A percentile compares a stretch with the other conserved stretches of the same genome.
Conservation (phyloP, 92 coral and sea anemone species). For the Blastomussa wellsi region DNA sequence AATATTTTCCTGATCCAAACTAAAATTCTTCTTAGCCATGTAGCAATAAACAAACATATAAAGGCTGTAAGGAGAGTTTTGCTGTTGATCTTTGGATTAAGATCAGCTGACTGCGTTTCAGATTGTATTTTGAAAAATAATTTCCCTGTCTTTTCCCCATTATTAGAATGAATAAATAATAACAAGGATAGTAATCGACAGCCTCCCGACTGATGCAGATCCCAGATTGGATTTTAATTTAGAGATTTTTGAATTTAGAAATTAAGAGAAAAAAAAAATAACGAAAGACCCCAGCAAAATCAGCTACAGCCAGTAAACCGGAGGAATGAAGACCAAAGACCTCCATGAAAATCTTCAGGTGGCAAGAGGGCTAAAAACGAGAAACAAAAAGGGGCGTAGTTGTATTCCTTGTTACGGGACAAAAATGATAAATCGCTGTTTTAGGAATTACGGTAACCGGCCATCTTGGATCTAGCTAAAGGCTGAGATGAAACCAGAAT, state of each 20-base stretch:
- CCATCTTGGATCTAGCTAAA: neutral
- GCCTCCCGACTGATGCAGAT: neutral
- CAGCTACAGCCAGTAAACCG: too few relatives aligned
- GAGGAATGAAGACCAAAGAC: too few relatives aligned
- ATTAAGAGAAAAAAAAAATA: too few relatives aligned
- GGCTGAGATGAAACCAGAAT: neutral
- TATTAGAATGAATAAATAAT: neutral
- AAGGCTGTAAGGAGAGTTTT: neutral
- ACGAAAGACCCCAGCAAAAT: too few relatives aligned
- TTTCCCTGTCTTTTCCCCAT: neutral
- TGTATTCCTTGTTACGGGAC: neutral
- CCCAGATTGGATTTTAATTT: too few relatives aligned
- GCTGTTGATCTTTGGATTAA: neutral
- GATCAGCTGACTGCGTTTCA: neutral
- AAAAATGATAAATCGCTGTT: neutral
- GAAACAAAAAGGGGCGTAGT: neutral
- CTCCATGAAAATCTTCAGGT: too few relatives aligned
- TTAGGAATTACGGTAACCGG: neutral
- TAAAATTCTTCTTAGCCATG: neutral
- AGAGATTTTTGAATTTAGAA: too few relatives aligned
- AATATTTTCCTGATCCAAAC: neutral
- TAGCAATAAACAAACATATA: too few relatives aligned
- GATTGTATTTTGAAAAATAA: slow-evolving; percentile 4
- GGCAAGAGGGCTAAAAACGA: too few relatives aligned
- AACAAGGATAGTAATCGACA: neutral